These are phyloP conservation scores for Drosophila mayaguana DNA, from an alignment of 2,888 invertebrate genomes.

Conservation along the genomic window DNA sequence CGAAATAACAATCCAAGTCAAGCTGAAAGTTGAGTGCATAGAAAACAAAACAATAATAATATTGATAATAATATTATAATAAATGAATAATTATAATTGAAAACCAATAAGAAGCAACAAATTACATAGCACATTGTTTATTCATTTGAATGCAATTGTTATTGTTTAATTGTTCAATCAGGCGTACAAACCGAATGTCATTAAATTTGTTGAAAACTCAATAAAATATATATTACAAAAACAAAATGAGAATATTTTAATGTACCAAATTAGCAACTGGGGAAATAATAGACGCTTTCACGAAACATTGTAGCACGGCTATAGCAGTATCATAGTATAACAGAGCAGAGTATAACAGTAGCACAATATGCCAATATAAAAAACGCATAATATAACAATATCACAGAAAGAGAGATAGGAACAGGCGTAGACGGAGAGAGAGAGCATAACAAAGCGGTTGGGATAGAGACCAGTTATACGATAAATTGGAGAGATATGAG, in stretches of 20 bases:
- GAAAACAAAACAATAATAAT: slow-evolving; percentile 42
- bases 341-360: neutral
- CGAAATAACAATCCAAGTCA: slow-evolving; percentile 40
- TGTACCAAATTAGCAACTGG: neutral
- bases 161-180: slow-evolving; percentile 59
- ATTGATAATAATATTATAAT: slow-evolving; percentile 40
- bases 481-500: neutral
- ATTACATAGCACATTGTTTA: slow-evolving; percentile 32
- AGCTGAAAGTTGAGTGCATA: slow-evolving; percentile 62
- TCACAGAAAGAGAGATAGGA: neutral
- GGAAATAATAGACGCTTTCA: no score
- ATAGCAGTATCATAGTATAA: neutral
- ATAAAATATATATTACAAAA: slow-evolving; percentile 46
- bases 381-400: neutral
- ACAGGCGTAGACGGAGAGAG: no score
- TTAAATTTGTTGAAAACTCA: slow-evolving; percentile 74
- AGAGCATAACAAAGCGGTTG: neutral
- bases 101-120: slow-evolving; percentile 21
- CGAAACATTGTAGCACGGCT: neutral
- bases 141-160: slow-evolving; percentile 63
- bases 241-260: neutral
- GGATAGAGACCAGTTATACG: no score
- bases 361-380: neutral
- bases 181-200: slow-evolving; percentile 54
- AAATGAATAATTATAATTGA: slow-evolving; percentile 30